Evolutionary conservation across 2,797 vertebrate species (phyloP).

Genomic region (Sebastes steindachneri): DNA sequence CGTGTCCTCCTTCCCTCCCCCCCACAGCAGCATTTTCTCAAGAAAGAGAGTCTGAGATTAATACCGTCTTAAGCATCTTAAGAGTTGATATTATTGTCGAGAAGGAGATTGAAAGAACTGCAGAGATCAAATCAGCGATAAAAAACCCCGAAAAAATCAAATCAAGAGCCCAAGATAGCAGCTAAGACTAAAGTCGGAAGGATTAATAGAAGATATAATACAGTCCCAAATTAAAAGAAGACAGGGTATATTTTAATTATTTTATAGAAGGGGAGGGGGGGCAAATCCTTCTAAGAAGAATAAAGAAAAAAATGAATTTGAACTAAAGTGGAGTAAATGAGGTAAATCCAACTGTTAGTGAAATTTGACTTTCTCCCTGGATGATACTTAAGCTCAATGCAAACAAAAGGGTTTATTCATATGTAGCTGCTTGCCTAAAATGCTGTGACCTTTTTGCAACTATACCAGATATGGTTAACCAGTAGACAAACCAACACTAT

Average conservation of each 20-base stretch:
- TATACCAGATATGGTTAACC: too few relatives aligned
- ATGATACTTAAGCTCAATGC: not conserved
- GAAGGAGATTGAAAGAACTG: constrained; percentile 84
- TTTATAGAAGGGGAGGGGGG: constrained; percentile 41
- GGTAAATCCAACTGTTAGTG: not conserved
- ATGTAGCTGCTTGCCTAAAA: not conserved
- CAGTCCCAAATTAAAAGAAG: constrained; percentile 83
- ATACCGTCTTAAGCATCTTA: constrained; percentile 76
- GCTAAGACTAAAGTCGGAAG: constrained; percentile 82
- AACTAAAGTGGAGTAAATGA: constrained; percentile 18
- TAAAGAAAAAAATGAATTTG: constrained; percentile 51
- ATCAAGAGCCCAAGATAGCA: constrained; percentile 84
- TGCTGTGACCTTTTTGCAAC: not conserved
- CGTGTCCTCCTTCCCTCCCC: not conserved
- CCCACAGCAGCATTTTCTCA: constrained; percentile 56
- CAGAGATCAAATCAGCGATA: constrained; percentile 78
- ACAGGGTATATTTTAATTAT: constrained; percentile 78
- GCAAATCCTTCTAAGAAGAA: constrained; percentile 66
- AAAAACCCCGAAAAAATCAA: constrained; percentile 76
- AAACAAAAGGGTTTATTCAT: not conserved
- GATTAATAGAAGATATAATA: constrained; percentile 86
- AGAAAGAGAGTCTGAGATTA: constrained; percentile 77
- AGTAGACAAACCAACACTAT: not conserved
- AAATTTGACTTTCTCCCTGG: not conserved
- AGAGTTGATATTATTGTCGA: constrained; percentile 71